Evolutionary conservation across 2,113 vertebrate species (phyloP), one percentile per base, ranked within the genome.

Genomic region (Galbula dea): DNA sequence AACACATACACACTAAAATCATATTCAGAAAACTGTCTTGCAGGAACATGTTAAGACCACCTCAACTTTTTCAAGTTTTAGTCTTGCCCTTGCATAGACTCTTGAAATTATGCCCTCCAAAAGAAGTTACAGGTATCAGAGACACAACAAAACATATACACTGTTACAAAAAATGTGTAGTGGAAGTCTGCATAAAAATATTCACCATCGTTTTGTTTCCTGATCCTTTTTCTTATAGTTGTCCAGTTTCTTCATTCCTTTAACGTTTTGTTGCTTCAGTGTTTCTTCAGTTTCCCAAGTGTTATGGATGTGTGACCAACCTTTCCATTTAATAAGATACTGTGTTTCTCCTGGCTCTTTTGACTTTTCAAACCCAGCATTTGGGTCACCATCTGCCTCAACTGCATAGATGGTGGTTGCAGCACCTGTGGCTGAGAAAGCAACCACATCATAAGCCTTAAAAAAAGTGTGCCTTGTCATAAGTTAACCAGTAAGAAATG

Each of bases 281-380:
- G 99, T 99, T 84, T 99, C 99, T 88, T 99, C 99, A 2, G 99
- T 99, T 96, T 99, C 99, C 99, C 99, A 99, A 7, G 99, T 99
- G 49, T 99, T 99, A 92, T 99, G 99, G 91, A 99, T 99, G 94
- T 99, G 99, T 14, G 99, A 99, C 99, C 99, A 99, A 34, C 99
- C 99, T 96, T 99, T 99, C 99, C 99, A 99, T 96, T 99, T 99
- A 88, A 99, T 99, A 94, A 99, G 97, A 96, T 99, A 99, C 79
- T 99, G 99, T 86, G 97, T 55, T 16, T 99, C 99, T 69, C 98
- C 98, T 3, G 96, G 72, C 86, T 99, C 99, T 90, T 98, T 99
- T 94, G 96, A 98, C 59, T 98, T 97, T 79, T 98, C 98, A 96
- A 98, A 99, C 73, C 96, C 98, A 93, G 75, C 57, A 92, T 99